These are phyloP conservation scores for Microtus ochrogaster DNA, from an alignment of 2,113 vertebrate species.

Conservation along the genomic window DNA sequence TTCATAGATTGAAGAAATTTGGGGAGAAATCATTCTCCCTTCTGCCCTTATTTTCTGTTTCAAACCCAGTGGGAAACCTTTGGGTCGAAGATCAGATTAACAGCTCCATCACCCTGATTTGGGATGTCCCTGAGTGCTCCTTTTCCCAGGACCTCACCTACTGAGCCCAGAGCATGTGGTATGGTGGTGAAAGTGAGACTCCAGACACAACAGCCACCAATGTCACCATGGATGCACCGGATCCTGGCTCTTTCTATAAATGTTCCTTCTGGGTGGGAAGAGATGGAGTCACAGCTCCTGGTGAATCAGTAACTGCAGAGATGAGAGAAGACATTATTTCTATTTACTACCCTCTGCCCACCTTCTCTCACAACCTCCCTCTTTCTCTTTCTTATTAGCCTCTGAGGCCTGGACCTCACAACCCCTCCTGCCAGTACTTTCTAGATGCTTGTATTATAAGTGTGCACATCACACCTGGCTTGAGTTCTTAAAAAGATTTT, in stretches of 20 bases:
- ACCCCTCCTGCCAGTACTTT: not conserved
- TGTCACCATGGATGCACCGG: not conserved
- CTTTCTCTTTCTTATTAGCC: too few relatives aligned
- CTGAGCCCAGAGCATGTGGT: not conserved
- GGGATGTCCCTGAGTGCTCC: fast-evolving
- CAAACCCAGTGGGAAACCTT: not conserved
- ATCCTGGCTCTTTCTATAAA: fast-evolving
- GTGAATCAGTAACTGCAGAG: not conserved
- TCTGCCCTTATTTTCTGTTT: not conserved
- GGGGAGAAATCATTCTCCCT: not conserved
- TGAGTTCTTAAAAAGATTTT: too few relatives aligned
- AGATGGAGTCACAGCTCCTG: fast-evolving
- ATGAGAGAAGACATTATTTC: not conserved
- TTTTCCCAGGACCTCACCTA: not conserved
- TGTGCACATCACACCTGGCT: not conserved
- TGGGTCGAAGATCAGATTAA: fast-evolving
- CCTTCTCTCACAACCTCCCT: too few relatives aligned
- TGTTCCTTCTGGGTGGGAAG: not conserved
- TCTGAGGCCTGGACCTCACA: not conserved
- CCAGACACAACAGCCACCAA: fast-evolving
- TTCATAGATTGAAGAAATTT: not conserved
- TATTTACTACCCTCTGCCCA: too few relatives aligned
- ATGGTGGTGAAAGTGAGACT: fast-evolving
- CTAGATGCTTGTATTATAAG: not conserved
- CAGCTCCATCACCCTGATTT: conserved; percentile 57